A percentile compares a stretch with the other conserved stretches of the same genome.
These are phyloP conservation scores for Ichneumoninae sp. DNA, from an alignment of 2,888 invertebrate species.

Conservation along the genomic window DNA sequence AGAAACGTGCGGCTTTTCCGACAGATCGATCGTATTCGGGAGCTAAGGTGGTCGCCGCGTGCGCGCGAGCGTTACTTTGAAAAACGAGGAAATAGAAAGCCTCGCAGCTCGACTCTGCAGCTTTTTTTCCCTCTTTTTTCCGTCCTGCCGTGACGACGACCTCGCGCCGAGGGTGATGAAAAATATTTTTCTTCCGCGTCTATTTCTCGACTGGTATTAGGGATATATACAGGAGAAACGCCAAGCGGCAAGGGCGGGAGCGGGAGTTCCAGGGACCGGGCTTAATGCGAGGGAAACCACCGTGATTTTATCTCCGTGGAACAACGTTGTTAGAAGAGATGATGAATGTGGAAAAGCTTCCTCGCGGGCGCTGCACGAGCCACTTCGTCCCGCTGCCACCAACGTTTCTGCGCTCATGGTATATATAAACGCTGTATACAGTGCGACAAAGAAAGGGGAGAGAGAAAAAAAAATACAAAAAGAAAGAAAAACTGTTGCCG, in stretches of 20 bases:
- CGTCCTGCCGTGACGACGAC: conserved; percentile 3
- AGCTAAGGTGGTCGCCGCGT: conserved; percentile 1
- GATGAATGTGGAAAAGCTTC: conserved; percentile 65
- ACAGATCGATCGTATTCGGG: conserved; percentile 47
- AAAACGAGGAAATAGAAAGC: conserved; percentile 22
- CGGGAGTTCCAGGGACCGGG: conserved; percentile 9
- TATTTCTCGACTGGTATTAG: conserved; percentile 17
- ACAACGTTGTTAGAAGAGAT: conserved; percentile 65
- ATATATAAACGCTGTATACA: neutral
- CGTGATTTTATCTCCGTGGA: conserved; percentile 63
- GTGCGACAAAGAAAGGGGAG: neutral
- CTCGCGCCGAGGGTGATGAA: conserved; percentile 46
- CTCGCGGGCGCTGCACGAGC: conserved; percentile 55
- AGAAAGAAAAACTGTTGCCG: conserved; percentile 21
- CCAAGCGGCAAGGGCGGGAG: neutral
- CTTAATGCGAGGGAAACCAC: conserved; percentile 64
- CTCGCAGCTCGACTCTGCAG: conserved; percentile 18
- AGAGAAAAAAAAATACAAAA: neutral
- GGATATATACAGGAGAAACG: conserved; percentile 7
- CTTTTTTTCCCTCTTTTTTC: neutral
- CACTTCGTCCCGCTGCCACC: conserved; percentile 48
- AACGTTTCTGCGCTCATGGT: conserved; percentile 37
- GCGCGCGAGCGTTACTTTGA: neutral
- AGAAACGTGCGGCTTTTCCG: conserved; percentile 2
- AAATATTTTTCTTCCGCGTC: conserved; percentile 55